Conservation (phyloP, 2,113 vertebrate species). For the Nothocercus nigrocapillus region DNA sequence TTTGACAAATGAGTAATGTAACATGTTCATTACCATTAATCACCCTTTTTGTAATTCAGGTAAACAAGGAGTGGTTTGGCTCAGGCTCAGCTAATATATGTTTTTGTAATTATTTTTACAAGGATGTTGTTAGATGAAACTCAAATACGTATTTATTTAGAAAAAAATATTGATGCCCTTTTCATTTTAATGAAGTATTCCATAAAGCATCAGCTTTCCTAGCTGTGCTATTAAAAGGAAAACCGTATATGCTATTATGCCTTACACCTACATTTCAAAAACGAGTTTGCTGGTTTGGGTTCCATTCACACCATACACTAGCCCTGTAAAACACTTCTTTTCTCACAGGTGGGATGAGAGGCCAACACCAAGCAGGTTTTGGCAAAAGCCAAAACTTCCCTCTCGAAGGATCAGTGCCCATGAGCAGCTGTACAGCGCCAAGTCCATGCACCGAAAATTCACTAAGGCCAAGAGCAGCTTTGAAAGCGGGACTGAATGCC, state of each 20-base stretch:
- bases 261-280: neutral
- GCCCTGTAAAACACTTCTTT: neutral
- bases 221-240: neutral
- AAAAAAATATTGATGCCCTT: constrained; percentile 26
- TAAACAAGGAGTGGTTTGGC: constrained; percentile 32
- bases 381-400: too few species aligned
- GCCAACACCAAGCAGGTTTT: rapidly evolving
- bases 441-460: neutral
- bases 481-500: neutral
- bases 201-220: constrained; percentile 27
- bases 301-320: neutral
- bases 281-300: constrained; percentile 5
- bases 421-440: neutral
- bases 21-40: constrained; percentile 56
- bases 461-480: too few species aligned
- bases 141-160: constrained; percentile 29
- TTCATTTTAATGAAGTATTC: neutral
- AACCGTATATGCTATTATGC: neutral
- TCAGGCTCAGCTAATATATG: constrained; percentile 1
- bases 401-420: neutral
- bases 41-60: constrained; percentile 44
- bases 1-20: constrained; percentile 68
- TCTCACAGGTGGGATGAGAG: neutral
- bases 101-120: constrained; percentile 12
- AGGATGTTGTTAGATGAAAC: neutral